A percentile compares a stretch with the other conserved stretches of the same genome.
Evolutionary conservation across 1,140 invertebrate species (phyloP).

Genomic region (Zeugodacus cucurbitae): DNA sequence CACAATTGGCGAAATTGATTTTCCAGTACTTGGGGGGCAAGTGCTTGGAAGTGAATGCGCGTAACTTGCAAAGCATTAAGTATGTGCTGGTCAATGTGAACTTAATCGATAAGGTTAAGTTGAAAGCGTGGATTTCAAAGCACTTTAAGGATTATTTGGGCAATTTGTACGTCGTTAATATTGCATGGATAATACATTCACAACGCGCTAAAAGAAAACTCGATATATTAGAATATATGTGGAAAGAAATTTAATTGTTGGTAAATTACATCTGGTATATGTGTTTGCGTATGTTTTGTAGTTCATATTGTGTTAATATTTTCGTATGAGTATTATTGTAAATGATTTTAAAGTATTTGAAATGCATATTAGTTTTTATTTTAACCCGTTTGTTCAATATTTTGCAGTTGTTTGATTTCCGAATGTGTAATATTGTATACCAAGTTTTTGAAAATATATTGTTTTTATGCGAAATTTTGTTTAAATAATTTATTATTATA

Average conservation of each 20-base stretch:
- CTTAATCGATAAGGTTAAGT: constrained; percentile 35
- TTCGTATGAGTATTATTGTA: too few species aligned
- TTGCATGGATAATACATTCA: constrained; percentile 45
- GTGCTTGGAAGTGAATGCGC: neutral
- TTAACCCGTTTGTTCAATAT: too few species aligned
- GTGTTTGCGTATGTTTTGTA: neutral
- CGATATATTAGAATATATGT: constrained; percentile 35
- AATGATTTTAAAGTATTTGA: too few species aligned
- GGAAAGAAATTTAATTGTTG: constrained; percentile 39
- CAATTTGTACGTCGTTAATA: constrained; percentile 41
- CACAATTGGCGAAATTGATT: constrained; percentile 3
- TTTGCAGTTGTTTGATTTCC: too few species aligned
- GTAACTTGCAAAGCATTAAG: neutral
- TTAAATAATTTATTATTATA: too few species aligned
- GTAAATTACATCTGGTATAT: neutral
- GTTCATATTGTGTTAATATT: neutral
- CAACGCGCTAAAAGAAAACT: constrained; percentile 9
- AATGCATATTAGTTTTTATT: too few species aligned
- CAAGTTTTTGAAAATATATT: too few species aligned
- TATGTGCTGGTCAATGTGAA: constrained; percentile 41
- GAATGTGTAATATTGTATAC: too few species aligned
- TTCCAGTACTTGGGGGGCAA: constrained; percentile 43
- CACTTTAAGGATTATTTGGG: neutral
- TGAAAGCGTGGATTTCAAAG: constrained; percentile 41
- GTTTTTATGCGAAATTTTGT: too few species aligned